A percentile compares a stretch with the other conserved stretches of the same genome.
phyloP scores from a whole-genome alignment of 2,888 invertebrate species.

The Morpho helenor region DNA sequence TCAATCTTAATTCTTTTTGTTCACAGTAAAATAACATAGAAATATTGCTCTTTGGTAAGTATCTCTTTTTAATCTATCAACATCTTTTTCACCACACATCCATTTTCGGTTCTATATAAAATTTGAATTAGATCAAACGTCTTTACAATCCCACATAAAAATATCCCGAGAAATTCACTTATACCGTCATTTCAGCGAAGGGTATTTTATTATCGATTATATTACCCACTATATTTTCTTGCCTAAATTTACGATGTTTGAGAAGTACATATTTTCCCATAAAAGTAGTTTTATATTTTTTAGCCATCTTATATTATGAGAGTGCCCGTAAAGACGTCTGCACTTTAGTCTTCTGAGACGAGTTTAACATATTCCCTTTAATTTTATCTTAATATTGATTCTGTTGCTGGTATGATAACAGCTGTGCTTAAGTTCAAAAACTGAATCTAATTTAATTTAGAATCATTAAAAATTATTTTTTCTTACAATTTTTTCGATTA shows the following conservation, averaged over 20 bases:
- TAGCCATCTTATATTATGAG: neutral
- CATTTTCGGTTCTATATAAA: constrained; percentile 8
- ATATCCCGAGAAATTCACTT: constrained; percentile 2
- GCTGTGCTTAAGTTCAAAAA: too few relatives aligned
- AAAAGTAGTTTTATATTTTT: constrained; percentile 9
- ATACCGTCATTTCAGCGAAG: constrained; percentile 5
- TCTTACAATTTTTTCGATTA: too few relatives aligned
- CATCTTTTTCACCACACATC: neutral
- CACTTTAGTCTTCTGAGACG: too few relatives aligned
- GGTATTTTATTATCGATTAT: constrained; percentile 13
- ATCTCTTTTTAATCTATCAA: neutral
- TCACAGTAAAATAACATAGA: neutral
- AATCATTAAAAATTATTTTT: too few relatives aligned
- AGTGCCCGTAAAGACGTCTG: neutral
- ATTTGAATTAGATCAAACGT: constrained; percentile 7
- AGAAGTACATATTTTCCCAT: constrained; percentile 3
- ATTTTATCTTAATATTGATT: too few relatives aligned
- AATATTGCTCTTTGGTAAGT: too few relatives aligned
- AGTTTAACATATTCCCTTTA: too few relatives aligned
- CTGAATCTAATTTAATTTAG: too few relatives aligned
- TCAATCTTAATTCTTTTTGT: neutral
- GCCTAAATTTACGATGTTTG: constrained; percentile 3
- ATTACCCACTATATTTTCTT: constrained; percentile 9
- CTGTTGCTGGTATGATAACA: too few relatives aligned
- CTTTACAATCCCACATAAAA: constrained; percentile 14